Conservation (phyloP, 37 sponge, comb jelly and placozoan genomes). For the Aplysina aerophoba region DNA sequence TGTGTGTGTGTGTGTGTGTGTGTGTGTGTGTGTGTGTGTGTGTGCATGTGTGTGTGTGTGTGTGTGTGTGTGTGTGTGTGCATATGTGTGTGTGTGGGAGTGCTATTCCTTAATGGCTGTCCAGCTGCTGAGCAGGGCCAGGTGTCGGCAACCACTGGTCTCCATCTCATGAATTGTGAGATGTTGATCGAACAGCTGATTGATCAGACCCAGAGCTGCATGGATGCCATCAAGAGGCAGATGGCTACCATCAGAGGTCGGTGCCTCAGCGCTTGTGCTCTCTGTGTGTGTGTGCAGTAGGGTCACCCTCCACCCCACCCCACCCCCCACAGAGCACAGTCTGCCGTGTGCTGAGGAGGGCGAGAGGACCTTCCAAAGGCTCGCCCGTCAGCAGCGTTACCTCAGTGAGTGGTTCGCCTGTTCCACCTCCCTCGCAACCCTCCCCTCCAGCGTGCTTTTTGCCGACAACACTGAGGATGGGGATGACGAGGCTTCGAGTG, state of each 20-base stretch:
- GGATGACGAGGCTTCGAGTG: conserved; percentile 8
- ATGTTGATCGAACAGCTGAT: conserved; percentile 50
- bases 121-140: conserved; percentile 21
- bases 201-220: conserved; percentile 31
- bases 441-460: conserved; percentile 6
- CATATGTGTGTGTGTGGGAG: neutral
- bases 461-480: conserved; percentile 11
- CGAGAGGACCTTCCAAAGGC: conserved; percentile 1
- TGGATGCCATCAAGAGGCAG: conserved; percentile 41
- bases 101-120: neutral
- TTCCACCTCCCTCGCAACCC: neutral
- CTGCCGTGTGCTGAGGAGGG: neutral
- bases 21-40: conserved; percentile 36
- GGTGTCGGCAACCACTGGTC: neutral
- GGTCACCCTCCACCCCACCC: neutral
- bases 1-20: conserved; percentile 26
- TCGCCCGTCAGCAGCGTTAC: conserved; percentile 13
- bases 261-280: too few species aligned
- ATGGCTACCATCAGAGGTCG: conserved; percentile 38
- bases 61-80: conserved; percentile 12
- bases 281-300: neutral
- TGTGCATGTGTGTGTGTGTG: neutral
- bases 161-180: conserved; percentile 30
- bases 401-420: conserved; percentile 10
- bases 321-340: neutral